Percentiles rank a stretch among this genome's conserved stretches.
Conservation (phyloP, 1,140 invertebrate genomes). For the Babylonia areolata region DNA sequence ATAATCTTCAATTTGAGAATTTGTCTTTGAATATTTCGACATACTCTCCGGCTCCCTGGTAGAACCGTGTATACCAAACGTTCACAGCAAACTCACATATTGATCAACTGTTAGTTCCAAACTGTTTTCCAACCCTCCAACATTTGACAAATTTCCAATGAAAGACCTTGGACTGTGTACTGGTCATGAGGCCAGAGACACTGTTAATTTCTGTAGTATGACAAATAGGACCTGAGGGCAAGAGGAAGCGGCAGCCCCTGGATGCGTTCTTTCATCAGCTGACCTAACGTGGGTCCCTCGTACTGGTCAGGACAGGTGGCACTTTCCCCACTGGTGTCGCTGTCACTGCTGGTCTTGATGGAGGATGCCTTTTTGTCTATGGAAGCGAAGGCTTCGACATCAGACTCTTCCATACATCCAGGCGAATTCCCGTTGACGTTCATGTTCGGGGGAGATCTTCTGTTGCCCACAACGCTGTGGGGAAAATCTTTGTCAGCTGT, state of each 20-base stretch:
- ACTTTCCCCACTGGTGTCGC: constrained; percentile 32
- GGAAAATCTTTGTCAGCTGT: constrained; percentile 35
- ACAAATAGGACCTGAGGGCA: constrained; percentile 79
- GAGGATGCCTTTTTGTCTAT: background rate
- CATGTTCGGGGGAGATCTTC: background rate
- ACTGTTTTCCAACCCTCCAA: background rate
- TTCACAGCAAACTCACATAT: background rate
- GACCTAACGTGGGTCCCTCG: constrained; percentile 59
- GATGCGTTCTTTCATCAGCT: constrained; percentile 79
- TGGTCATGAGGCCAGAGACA: background rate
- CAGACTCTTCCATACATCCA: too few relatives aligned
- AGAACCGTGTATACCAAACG: background rate
- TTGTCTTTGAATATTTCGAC: background rate
- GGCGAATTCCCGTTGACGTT: background rate
- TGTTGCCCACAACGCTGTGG: constrained; percentile 8
- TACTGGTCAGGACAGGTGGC: constrained; percentile 38
- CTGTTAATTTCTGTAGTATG: constrained; percentile 78
- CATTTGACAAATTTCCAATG: background rate
- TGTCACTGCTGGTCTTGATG: constrained; percentile 7
- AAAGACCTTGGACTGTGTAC: background rate
- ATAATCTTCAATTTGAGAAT: background rate
- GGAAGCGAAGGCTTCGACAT: background rate
- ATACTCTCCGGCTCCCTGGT: background rate
- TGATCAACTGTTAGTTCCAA: background rate
- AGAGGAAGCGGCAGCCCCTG: constrained; percentile 78